phyloP scores from a whole-genome alignment of 2,888 invertebrate genomes.

The Lepidochitona cinerea region DNA sequence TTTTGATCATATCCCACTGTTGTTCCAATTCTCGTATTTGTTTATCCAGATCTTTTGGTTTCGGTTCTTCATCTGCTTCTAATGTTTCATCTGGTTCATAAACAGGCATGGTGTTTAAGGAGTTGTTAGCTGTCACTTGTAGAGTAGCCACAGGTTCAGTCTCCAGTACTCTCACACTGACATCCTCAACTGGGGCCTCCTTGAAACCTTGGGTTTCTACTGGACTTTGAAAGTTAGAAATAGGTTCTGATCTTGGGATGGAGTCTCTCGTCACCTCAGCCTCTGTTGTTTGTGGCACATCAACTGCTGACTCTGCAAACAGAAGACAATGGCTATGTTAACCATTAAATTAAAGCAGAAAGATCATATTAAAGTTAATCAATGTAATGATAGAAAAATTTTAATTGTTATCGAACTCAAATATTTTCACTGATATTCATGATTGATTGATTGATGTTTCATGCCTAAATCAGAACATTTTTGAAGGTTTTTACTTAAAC shows the following conservation, averaged over 20 bases:
- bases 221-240: background rate
- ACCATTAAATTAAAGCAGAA: no score
- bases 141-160: background rate
- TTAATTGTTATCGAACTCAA: no score
- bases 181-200: background rate
- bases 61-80: constrained; percentile 34
- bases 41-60: constrained; percentile 51
- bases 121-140: constrained; percentile 11
- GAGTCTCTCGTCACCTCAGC: background rate
- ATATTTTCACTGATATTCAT: no score
- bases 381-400: no score
- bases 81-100: constrained; percentile 44
- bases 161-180: background rate
- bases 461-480: no score
- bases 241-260: background rate
- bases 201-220: background rate
- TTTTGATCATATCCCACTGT: constrained; percentile 41
- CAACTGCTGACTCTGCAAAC: constrained; percentile 45
- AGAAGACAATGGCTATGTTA: no score
- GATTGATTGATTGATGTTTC: no score
- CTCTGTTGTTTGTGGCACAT: constrained; percentile 29
- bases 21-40: constrained; percentile 55
- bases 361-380: no score
- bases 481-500: no score
- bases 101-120: constrained; percentile 27